Evolutionary conservation across 2,888 invertebrate species (phyloP), one percentile per base, ranked within the genome.

Genomic region (Salticus scenicus): DNA sequence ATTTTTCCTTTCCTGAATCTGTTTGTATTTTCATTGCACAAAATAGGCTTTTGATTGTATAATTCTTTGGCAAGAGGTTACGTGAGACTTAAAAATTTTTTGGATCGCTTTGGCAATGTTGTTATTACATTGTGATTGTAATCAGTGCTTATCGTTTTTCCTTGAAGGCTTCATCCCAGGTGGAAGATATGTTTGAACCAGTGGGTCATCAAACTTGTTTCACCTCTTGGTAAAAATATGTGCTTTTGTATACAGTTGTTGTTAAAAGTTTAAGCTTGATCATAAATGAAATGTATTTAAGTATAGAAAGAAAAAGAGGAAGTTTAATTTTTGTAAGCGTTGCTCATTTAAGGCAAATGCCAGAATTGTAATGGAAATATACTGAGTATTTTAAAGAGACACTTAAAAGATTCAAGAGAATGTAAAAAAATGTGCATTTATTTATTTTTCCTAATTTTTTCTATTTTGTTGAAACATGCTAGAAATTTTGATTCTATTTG

Each of bases 141-240:
- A 69, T 85, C 75, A 67, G 74, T 74, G 47, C 86, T 86, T 78
- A 70, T 86, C 80, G 69, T 85, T 85, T 86, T 80, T 86, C 80
- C 84, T 80, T 86, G 80, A 80, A 86, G 80, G 86, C 66, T 30
- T 71, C 86, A 66, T 64, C 80, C 27, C 67, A 42, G 71, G 64
- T 75, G 28, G 80, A 86, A 86, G 86, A 86, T 75, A 71, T 80
- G 86, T 86, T 86, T 80, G 80, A 73, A 75, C 86, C 75, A 63
- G 80, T 83, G 79, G 79, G 79, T 79, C 79, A 79, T 57, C 80
- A 31, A 66, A 77, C 80, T 73, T 73, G 72, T 80, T 67, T 73
- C 73, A 42, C 67, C 75, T 75, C 75, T 86, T 86, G 86, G 86
- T 86, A 86, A 86, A 85, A 86, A 80, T 33, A 86, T 75, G 84